Conservation (phyloP, 2,888 invertebrate genomes). For the Adelognathus sp. region DNA sequence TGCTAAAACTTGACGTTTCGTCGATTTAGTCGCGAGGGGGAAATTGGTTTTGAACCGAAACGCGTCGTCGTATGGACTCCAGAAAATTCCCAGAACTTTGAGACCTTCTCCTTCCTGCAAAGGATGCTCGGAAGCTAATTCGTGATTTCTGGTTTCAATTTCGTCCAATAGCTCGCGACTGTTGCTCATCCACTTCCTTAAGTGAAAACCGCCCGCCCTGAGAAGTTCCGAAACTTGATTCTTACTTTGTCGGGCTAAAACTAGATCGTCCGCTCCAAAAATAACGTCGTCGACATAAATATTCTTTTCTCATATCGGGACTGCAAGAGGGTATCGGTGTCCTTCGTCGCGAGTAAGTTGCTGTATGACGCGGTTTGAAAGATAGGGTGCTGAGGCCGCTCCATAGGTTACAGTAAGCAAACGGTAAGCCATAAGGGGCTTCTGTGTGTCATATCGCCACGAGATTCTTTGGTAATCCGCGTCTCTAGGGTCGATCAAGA, state of each 20-base stretch:
- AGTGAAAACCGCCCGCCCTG: neutral
- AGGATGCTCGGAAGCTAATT: neutral
- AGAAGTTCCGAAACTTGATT: constrained; percentile 2
- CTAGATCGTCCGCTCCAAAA: constrained; percentile 4
- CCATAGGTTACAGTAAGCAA: constrained; percentile 65
- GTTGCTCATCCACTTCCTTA: constrained; percentile 16
- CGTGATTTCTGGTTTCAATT: neutral
- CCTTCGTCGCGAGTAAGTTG: constrained; percentile 49
- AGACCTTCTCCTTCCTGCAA: neutral
- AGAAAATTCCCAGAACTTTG: constrained; percentile 8
- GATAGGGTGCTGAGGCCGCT: constrained; percentile 59
- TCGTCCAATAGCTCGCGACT: neutral
- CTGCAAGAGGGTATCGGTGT: constrained; percentile 42
- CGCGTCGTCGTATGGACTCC: neutral
- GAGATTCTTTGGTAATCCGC: constrained; percentile 30
- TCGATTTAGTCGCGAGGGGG: too few species aligned
- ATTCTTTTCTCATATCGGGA: constrained; percentile 42
- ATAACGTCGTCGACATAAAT: constrained; percentile 61
- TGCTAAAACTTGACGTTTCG: neutral
- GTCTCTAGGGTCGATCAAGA: constrained; percentile 41
- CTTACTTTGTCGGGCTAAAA: neutral
- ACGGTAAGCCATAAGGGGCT: too few species aligned
- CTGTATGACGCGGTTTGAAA: constrained; percentile 57
- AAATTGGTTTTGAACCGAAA: neutral
- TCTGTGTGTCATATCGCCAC: too few species aligned